Percentiles rank a stretch among this genome's conserved stretches.
phyloP scores from a whole-genome alignment of 2,888 invertebrate genomes.

The Ernsta delagoae region DNA sequence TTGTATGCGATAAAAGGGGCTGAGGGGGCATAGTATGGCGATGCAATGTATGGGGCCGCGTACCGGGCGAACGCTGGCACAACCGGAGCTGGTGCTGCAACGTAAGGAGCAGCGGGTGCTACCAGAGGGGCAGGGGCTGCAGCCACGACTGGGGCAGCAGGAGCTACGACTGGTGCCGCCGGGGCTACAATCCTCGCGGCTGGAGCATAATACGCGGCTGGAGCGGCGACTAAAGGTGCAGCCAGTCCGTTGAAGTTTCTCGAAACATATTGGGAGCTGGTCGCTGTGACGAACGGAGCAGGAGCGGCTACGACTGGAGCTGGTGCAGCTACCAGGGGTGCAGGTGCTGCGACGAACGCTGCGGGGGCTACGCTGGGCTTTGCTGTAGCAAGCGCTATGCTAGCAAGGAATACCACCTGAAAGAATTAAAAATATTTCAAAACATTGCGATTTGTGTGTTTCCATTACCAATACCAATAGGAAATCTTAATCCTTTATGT shows the following conservation, averaged over 20 bases:
- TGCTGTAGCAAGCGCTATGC: constrained; percentile 63
- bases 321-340: constrained; percentile 56
- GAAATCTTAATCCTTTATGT: too few species aligned
- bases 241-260: constrained; percentile 85
- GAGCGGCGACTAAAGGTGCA: constrained; percentile 68
- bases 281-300: constrained; percentile 86
- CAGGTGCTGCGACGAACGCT: constrained; percentile 63
- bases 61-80: constrained; percentile 15
- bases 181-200: constrained; percentile 46
- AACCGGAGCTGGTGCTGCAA: constrained; percentile 44
- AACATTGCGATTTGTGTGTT: not conserved
- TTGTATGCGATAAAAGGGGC: constrained; percentile 67
- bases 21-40: constrained; percentile 59
- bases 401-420: constrained; percentile 68
- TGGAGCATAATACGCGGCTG: constrained; percentile 51
- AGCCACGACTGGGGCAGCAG: constrained; percentile 44
- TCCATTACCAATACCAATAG: not conserved
- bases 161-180: constrained; percentile 41
- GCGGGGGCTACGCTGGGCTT: constrained; percentile 64
- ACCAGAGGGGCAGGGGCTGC: constrained; percentile 52
- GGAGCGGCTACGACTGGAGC: constrained; percentile 60
- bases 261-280: constrained; percentile 87
- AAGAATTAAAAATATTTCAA: constrained; percentile 40
- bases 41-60: constrained; percentile 44
- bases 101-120: constrained; percentile 55